Conservation (phyloP, 2,888 invertebrate genomes). For the Macroteleia sp. region DNA sequence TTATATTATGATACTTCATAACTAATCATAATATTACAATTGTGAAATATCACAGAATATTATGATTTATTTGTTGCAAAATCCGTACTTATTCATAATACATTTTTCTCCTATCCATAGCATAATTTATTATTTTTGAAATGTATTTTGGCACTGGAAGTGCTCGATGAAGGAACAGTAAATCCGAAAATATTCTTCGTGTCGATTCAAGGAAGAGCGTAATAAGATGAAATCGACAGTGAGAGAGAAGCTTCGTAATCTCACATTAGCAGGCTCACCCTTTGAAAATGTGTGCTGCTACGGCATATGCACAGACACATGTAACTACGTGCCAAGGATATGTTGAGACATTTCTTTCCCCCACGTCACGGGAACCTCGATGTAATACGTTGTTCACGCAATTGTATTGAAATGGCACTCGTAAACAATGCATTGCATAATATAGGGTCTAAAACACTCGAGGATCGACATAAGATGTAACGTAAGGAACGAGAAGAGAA, state of each 20-base stretch:
- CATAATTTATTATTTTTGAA: too few relatives aligned
- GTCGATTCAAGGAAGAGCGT: background rate
- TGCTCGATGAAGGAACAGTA: too few relatives aligned
- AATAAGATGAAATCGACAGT: slow-evolving; percentile 36
- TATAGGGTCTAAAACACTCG: slow-evolving; percentile 60
- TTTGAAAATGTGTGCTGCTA: slow-evolving; percentile 27
- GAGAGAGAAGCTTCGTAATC: slow-evolving; percentile 67
- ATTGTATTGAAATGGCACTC: slow-evolving; percentile 81
- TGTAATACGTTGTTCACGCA: slow-evolving; percentile 72
- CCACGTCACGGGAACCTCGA: slow-evolving; percentile 63
- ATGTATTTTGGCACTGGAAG: too few relatives aligned
- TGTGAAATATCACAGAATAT: too few relatives aligned
- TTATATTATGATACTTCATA: too few relatives aligned
- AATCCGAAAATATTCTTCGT: too few relatives aligned
- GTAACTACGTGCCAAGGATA: slow-evolving; percentile 75
- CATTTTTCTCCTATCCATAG: too few relatives aligned
- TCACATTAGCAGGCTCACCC: slow-evolving; percentile 40
- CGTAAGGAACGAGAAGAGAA: slow-evolving; percentile 30
- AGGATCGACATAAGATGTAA: slow-evolving; percentile 72
- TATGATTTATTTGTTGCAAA: too few relatives aligned
- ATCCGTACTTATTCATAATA: too few relatives aligned
- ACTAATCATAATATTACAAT: too few relatives aligned
- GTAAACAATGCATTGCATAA: slow-evolving; percentile 81
- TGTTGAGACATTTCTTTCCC: slow-evolving; percentile 76
- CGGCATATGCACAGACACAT: slow-evolving; percentile 17